phyloP scores from a whole-genome alignment of 2,888 invertebrate species.

The Dasypogon diadema region DNA sequence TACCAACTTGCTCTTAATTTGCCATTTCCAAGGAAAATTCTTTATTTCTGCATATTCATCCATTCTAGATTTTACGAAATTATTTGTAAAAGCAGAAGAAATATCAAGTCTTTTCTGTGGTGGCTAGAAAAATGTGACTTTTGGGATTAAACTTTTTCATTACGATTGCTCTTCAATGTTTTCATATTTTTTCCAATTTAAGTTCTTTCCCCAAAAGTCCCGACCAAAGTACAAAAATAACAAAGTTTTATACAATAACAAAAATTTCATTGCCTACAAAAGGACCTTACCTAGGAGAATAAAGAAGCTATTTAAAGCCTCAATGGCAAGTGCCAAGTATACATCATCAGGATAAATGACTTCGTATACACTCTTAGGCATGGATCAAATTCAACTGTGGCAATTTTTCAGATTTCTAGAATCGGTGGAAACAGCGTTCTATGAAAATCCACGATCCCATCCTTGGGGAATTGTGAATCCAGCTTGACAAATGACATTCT shows the following conservation, averaged over 20 bases:
- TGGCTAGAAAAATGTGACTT: too few relatives aligned
- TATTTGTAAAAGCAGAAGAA: too few relatives aligned
- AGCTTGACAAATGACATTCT: conserved; percentile 16
- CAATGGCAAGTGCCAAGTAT: conserved; percentile 6
- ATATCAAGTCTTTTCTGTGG: too few relatives aligned
- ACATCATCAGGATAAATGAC: conserved; percentile 21
- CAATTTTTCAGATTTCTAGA: conserved; percentile 14
- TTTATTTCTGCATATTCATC: too few relatives aligned
- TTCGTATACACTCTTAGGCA: conserved; percentile 3
- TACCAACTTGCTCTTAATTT: too few relatives aligned
- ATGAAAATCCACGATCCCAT: neutral
- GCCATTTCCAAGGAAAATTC: too few relatives aligned
- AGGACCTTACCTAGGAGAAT: neutral
- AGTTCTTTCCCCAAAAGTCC: conserved; percentile 11
- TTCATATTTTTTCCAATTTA: conserved; percentile 13
- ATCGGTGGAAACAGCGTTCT: neutral
- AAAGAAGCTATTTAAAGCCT: conserved; percentile 21
- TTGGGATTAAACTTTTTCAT: too few relatives aligned
- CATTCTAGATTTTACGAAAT: too few relatives aligned
- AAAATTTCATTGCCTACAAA: neutral
- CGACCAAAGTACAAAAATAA: conserved; percentile 3
- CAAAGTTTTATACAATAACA: conserved; percentile 12
- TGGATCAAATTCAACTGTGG: conserved; percentile 23
- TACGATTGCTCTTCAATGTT: neutral
- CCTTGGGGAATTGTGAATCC: neutral